Percentiles rank a stretch among this genome's conserved stretches.
Evolutionary conservation across 2,113 vertebrate species (phyloP).

Genomic region (Verasper variegatus): DNA sequence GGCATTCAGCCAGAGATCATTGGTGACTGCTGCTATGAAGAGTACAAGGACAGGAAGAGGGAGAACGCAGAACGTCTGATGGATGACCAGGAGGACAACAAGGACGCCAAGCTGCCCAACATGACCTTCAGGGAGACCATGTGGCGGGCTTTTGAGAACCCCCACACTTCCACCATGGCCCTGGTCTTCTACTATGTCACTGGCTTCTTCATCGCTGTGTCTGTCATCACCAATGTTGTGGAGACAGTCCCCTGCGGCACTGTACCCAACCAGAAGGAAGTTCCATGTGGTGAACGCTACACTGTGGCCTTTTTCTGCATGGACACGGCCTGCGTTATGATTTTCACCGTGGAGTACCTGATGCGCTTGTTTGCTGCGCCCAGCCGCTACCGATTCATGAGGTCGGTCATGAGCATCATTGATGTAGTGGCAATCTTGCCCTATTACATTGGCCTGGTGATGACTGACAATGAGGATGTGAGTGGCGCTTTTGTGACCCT

Average conservation of each 20-base stretch:
- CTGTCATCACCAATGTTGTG: conserved; percentile 98
- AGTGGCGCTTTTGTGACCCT: conserved; percentile 97
- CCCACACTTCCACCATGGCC: conserved; percentile 98
- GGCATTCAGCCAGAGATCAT: conserved; percentile 98
- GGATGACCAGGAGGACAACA: conserved; percentile 97
- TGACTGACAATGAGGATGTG: conserved; percentile 99
- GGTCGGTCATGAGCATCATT: conserved; percentile 98
- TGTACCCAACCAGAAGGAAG: conserved; percentile 89
- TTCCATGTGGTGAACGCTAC: conserved; percentile 95
- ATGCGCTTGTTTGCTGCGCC: conserved; percentile 95
- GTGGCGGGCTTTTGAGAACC: conserved; percentile 99
- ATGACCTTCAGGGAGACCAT: conserved; percentile 96
- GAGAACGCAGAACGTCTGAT: conserved; percentile 94
- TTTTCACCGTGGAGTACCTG: conserved; percentile 98
- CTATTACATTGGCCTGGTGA: conserved; percentile 98
- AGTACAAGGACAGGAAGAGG: conserved; percentile 97
- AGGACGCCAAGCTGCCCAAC: conserved; percentile 92
- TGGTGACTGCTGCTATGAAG: conserved; percentile 98
- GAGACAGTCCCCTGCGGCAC: conserved; percentile 95
- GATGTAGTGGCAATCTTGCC: conserved; percentile 99
- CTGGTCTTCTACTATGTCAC: conserved; percentile 99
- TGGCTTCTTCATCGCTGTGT: conserved; percentile 98
- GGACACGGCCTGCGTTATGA: conserved; percentile 99
- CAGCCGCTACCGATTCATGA: conserved; percentile 96
- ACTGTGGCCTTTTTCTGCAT: conserved; percentile 97